Evolutionary conservation across 1,140 invertebrate species (phyloP).

Genomic region (Choristoneura fumiferana): DNA sequence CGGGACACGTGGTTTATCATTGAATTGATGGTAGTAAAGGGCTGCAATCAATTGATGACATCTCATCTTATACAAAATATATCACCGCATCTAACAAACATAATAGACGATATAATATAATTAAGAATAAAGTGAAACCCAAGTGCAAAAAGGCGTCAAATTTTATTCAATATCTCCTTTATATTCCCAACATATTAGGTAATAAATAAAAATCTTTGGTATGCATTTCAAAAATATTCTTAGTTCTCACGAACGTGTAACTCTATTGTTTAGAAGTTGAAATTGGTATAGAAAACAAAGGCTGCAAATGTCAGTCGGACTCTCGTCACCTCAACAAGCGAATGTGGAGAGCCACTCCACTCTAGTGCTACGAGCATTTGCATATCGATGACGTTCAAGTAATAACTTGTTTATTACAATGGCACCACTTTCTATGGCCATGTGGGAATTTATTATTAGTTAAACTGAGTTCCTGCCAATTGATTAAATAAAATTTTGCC

Average conservation of each 20-base stretch:
- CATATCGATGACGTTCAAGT: constrained; percentile 65
- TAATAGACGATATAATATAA: too few relatives aligned
- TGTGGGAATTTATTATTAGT: too few relatives aligned
- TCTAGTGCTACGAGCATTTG: constrained; percentile 51
- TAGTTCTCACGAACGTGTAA: constrained; percentile 39
- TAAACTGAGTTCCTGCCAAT: too few relatives aligned
- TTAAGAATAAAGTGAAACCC: too few relatives aligned
- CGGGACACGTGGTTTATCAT: constrained; percentile 50
- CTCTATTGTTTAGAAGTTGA: constrained; percentile 27
- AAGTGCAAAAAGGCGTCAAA: too few relatives aligned
- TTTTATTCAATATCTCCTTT: too few relatives aligned
- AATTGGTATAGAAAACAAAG: constrained; percentile 50
- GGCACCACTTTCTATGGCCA: not conserved
- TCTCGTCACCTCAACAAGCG: constrained; percentile 45
- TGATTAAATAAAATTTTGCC: too few relatives aligned
- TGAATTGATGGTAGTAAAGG: constrained; percentile 30
- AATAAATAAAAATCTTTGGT: constrained; percentile 7
- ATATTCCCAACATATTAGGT: not conserved
- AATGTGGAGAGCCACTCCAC: constrained; percentile 50
- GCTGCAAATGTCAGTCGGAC: constrained; percentile 54
- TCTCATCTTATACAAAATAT: not conserved
- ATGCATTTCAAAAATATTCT: constrained; percentile 18
- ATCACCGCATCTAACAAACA: not conserved
- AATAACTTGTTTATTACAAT: constrained; percentile 11
- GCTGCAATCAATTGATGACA: constrained; percentile 18